Percentiles rank a stretch among this genome's conserved stretches.
These are phyloP conservation scores for Semnornis frantzii DNA, from an alignment of 2,113 vertebrate genomes.

Conservation along the genomic window DNA sequence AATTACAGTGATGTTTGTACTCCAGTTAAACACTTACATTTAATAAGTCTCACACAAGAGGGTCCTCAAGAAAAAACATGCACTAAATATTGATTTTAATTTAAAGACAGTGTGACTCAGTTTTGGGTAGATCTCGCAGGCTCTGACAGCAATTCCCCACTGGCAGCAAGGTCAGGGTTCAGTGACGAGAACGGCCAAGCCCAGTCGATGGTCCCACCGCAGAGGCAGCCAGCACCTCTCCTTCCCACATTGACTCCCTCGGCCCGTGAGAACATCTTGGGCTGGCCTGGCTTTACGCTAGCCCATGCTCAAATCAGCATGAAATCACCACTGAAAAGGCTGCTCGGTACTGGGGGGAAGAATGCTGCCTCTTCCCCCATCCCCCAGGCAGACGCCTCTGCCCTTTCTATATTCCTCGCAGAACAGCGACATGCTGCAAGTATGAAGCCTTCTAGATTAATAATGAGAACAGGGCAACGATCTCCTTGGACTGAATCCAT, in stretches of 20 bases:
- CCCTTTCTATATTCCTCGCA: not conserved
- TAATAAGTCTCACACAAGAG: conserved; percentile 40
- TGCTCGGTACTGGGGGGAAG: not conserved
- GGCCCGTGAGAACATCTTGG: conserved; percentile 29
- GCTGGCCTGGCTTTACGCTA: not conserved
- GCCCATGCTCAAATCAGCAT: not conserved
- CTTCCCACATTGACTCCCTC: not conserved
- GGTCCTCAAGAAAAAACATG: not conserved
- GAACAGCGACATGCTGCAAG: not conserved
- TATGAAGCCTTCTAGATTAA: conserved; percentile 33
- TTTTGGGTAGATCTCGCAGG: conserved; percentile 7
- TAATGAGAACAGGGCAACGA: conserved; percentile 17
- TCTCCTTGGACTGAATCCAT: conserved; percentile 62
- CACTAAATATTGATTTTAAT: conserved; percentile 56
- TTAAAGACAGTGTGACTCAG: conserved; percentile 36
- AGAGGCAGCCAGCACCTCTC: conserved; percentile 11
- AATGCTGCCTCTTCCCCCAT: not conserved
- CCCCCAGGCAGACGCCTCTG: not conserved
- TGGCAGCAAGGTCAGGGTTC: conserved; percentile 32
- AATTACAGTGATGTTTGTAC: conserved; percentile 48
- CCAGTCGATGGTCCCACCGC: not conserved
- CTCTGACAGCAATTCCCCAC: not conserved
- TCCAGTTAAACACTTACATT: conserved; percentile 47
- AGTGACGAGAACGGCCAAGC: conserved; percentile 28
- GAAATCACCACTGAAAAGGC: not conserved